These are phyloP conservation scores for Dipus sagitta DNA, from an alignment of 2,797 vertebrate genomes.

Conservation along the genomic window DNA sequence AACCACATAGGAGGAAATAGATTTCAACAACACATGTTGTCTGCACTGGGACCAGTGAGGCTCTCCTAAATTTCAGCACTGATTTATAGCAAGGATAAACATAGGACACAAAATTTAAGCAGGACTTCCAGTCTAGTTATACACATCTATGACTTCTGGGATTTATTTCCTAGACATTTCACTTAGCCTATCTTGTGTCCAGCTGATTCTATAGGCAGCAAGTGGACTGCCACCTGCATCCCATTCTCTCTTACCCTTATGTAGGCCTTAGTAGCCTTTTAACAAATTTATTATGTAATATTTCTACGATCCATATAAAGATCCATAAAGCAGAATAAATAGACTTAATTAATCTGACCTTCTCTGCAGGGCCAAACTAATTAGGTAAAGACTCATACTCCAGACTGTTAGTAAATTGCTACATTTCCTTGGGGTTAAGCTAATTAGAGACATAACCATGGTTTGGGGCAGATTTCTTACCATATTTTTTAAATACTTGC, in stretches of 20 bases:
- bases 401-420: background rate
- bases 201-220: background rate
- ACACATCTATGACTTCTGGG: background rate
- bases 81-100: background rate
- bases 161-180: background rate
- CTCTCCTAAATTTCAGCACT: background rate
- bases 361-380: background rate
- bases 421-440: background rate
- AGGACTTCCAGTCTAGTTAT: background rate
- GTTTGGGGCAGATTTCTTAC: background rate
- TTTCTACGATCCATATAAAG: background rate
- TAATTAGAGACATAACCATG: background rate
- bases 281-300: background rate
- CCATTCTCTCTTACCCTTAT: too few species aligned
- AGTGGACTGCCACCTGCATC: too few species aligned
- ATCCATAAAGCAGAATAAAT: background rate
- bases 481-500: background rate
- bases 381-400: slow-evolving; percentile 29
- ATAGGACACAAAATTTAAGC: background rate
- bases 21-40: background rate
- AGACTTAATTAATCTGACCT: slow-evolving; percentile 24
- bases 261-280: background rate
- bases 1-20: background rate
- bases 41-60: background rate
- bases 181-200: background rate